Conservation (phyloP, 1,140 invertebrate species). For the Brachionus rotundiformis region DNA sequence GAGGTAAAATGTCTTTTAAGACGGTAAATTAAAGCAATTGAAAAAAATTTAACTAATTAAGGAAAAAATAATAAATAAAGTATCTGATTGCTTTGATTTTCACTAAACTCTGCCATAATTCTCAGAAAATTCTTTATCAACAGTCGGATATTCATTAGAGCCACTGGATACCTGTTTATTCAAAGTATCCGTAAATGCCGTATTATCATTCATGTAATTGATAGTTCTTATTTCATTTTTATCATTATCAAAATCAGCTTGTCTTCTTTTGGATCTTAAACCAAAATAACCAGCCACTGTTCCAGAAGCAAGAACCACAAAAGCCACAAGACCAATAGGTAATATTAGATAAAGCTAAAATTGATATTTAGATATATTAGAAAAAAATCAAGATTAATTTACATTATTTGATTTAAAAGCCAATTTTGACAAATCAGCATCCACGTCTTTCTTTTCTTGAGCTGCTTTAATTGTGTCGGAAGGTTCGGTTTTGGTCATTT, state of each 20-base stretch:
- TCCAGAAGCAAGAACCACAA: slow-evolving; percentile 8
- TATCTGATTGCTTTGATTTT: not conserved
- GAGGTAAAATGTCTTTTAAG: slow-evolving; percentile 1
- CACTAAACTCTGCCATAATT: slow-evolving; percentile 27
- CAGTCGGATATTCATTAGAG: slow-evolving; percentile 24
- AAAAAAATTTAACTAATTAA: not conserved
- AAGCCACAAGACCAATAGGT: slow-evolving; percentile 29
- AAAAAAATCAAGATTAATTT: not conserved
- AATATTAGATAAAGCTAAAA: slow-evolving; percentile 40
- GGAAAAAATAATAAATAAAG: not conserved
- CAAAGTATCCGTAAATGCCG: not conserved
- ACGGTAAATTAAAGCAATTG: not conserved
- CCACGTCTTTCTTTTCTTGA: not conserved
- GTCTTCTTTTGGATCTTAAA: slow-evolving; percentile 20
- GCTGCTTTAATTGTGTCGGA: not conserved
- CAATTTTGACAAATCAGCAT: slow-evolving; percentile 9
- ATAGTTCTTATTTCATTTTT: slow-evolving; percentile 2
- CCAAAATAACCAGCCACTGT: slow-evolving; percentile 39
- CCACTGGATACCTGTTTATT: not conserved
- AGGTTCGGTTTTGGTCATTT: not conserved
- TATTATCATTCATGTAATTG: slow-evolving; percentile 46
- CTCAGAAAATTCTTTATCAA: slow-evolving; percentile 44
- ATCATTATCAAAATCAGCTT: slow-evolving; percentile 23
- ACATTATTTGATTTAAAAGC: slow-evolving; percentile 33
- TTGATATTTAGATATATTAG: not conserved